Evolutionary conservation across 2,113 vertebrate species (phyloP).

Genomic region (Pelvicachromis taeniatus): DNA sequence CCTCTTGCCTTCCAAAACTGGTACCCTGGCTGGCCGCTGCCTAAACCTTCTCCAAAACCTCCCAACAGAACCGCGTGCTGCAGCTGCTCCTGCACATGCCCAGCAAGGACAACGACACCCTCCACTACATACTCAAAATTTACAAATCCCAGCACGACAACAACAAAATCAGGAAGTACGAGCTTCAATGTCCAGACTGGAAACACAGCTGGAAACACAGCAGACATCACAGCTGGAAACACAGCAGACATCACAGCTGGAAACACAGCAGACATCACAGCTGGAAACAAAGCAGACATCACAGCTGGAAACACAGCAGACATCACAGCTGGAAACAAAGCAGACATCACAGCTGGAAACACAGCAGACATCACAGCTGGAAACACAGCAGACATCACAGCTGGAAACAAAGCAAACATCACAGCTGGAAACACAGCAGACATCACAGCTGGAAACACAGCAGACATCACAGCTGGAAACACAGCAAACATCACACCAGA

Average conservation of each 20-base stretch:
- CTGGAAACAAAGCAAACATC: too few relatives aligned
- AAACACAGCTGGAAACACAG: too few relatives aligned
- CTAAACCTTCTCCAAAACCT: not conserved
- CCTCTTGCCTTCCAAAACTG: constrained; percentile 73
- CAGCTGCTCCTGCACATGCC: constrained; percentile 30
- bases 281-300: too few relatives aligned
- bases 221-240: too few relatives aligned
- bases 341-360: not conserved
- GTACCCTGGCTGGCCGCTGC: constrained; percentile 63
- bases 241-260: not conserved
- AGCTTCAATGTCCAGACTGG: fast-evolving
- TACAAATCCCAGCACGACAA: not conserved
- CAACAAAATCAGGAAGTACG: not conserved
- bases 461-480: too few relatives aligned
- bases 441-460: not conserved
- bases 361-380: too few relatives aligned
- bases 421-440: too few relatives aligned
- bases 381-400: not conserved
- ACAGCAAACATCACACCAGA: not conserved
- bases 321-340: too few relatives aligned
- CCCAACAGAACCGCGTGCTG: not conserved
- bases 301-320: not conserved
- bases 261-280: too few relatives aligned
- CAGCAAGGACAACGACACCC: not conserved
- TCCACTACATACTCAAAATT: not conserved